Evolutionary conservation across 1,140 invertebrate species (phyloP).

Genomic region (Drosophila pseudoananassae): DNA sequence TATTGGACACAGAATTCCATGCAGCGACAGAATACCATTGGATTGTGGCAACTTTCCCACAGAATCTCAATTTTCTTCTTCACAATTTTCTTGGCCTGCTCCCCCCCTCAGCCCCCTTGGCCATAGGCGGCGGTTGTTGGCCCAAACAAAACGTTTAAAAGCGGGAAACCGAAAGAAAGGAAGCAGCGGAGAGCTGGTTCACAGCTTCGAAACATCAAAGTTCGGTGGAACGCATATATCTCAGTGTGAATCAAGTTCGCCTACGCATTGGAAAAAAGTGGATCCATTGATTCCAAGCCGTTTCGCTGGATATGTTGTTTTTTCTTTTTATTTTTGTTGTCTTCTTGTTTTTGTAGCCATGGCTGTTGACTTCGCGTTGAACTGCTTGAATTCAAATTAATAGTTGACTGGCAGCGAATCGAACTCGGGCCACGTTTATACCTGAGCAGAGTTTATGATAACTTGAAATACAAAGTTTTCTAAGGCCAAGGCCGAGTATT

Average conservation of each 20-base stretch:
- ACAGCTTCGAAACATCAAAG: conserved; percentile 75
- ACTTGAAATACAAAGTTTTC: not conserved
- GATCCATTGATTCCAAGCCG: conserved; percentile 78
- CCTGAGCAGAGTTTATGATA: not conserved
- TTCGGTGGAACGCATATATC: conserved; percentile 82
- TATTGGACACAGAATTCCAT: conserved; percentile 61
- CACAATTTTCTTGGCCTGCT: not conserved
- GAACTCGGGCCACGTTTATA: conserved; percentile 18
- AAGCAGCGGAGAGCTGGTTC: conserved; percentile 50
- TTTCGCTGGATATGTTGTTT: conserved; percentile 27
- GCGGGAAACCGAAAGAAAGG: conserved; percentile 27
- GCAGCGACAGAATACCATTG: conserved; percentile 71
- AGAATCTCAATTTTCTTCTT: conserved; percentile 55
- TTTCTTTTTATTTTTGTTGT: conserved; percentile 3
- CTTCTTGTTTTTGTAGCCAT: conserved; percentile 11
- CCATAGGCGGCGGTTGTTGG: not conserved
- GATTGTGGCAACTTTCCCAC: conserved; percentile 79
- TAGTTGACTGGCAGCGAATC: conserved; percentile 59
- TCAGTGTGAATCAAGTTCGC: conserved; percentile 79
- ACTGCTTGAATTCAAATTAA: conserved; percentile 83
- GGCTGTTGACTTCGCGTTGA: conserved; percentile 67
- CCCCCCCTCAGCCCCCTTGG: not conserved
- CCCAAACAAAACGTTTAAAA: conserved; percentile 71
- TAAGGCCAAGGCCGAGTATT: not conserved
- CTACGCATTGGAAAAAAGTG: conserved; percentile 77